A percentile compares a stretch with the other conserved stretches of the same genome.
Conservation (phyloP, 2,888 invertebrate species). For the Plagodis dolabraria region DNA sequence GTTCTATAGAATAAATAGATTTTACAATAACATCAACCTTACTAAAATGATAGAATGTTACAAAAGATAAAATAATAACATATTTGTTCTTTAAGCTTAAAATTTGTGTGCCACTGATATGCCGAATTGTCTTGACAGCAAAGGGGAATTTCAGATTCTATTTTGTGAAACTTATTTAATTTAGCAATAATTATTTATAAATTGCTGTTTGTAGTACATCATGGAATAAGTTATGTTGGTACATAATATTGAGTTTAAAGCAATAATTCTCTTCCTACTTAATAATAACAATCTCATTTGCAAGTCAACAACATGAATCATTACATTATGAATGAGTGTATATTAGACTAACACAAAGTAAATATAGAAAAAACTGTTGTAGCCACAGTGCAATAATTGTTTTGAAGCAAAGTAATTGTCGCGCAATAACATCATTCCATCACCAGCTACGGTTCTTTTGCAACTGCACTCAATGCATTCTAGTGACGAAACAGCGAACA, state of each 20-base stretch:
- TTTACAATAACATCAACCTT: no score
- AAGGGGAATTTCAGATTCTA: no score
- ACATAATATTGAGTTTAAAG: not conserved
- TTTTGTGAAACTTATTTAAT: no score
- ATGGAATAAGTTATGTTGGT: not conserved
- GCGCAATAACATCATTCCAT: slow-evolving; percentile 61
- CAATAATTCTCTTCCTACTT: not conserved
- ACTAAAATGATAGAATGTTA: no score
- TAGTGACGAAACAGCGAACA: slow-evolving; percentile 66
- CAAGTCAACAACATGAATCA: slow-evolving; percentile 13
- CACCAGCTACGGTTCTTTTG: slow-evolving; percentile 53
- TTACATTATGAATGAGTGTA: not conserved
- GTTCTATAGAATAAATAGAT: no score
- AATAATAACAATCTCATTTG: not conserved
- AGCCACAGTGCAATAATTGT: slow-evolving; percentile 29
- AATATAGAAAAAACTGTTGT: slow-evolving; percentile 20
- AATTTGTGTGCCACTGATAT: no score
- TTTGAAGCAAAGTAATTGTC: slow-evolving; percentile 55
- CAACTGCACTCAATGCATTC: slow-evolving; percentile 62
- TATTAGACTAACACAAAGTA: slow-evolving; percentile 3
- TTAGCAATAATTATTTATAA: no score
- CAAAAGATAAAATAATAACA: no score
- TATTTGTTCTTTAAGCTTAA: no score
- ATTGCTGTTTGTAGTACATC: not conserved
- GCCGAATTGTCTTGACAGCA: no score